These are phyloP conservation scores for Neofelis nebulosa DNA, from an alignment of 2,113 vertebrate genomes.

Conservation along the genomic window DNA sequence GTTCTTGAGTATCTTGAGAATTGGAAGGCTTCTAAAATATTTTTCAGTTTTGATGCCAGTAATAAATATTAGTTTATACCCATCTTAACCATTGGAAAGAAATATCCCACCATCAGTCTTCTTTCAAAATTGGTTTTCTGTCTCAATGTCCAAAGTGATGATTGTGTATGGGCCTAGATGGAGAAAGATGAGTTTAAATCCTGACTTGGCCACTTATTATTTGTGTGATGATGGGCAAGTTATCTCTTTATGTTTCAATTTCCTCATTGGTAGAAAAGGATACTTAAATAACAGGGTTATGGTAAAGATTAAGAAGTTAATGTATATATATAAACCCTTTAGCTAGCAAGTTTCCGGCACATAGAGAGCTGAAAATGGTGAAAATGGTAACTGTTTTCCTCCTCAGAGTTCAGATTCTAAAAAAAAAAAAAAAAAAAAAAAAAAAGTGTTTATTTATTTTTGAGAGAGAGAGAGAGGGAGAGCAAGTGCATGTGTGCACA, in stretches of 20 bases:
- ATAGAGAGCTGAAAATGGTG: neutral
- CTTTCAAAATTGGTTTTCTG: neutral
- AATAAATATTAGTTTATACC: slow-evolving; percentile 11
- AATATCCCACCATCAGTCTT: neutral
- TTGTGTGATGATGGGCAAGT: neutral
- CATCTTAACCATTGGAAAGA: neutral
- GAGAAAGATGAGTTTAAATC: neutral
- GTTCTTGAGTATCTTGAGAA: slow-evolving; percentile 35
- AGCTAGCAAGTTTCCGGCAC: neutral
- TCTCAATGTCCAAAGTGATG: neutral
- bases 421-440: too few relatives aligned
- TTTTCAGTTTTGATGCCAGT: slow-evolving; percentile 40
- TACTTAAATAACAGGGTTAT: neutral
- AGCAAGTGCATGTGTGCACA: too few relatives aligned
- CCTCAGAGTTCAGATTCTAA: neutral
- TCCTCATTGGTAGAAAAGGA: neutral
- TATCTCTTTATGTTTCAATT: neutral
- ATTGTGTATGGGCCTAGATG: neutral
- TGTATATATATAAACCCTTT: neutral
- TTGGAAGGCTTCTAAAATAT: neutral
- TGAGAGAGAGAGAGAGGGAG: too few relatives aligned
- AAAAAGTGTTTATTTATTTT: too few relatives aligned
- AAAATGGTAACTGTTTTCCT: slow-evolving; percentile 19
- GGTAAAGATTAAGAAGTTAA: neutral
- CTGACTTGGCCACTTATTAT: neutral